phyloP scores from a whole-genome alignment of 2,797 vertebrate species.

The Poecilia gillii region DNA sequence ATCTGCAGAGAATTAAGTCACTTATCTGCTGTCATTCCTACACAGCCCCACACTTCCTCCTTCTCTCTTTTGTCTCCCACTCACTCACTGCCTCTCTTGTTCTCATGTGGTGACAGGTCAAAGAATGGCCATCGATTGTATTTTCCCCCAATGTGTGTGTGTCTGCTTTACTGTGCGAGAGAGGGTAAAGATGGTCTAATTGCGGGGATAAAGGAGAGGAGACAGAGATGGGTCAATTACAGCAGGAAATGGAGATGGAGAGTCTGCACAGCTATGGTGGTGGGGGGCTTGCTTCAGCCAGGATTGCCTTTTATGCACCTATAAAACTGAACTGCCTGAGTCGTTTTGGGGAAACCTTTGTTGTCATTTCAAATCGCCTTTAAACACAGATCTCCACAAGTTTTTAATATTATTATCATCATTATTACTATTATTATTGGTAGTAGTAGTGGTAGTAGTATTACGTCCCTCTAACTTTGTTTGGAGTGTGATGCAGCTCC shows the following conservation, averaged over 20 bases:
- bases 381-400: background rate
- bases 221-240: slow-evolving; percentile 66
- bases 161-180: slow-evolving; percentile 7
- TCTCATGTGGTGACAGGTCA: slow-evolving; percentile 53
- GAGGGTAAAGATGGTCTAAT: slow-evolving; percentile 56
- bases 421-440: background rate
- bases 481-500: background rate
- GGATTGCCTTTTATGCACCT: slow-evolving; percentile 53
- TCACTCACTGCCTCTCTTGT: slow-evolving; percentile 17
- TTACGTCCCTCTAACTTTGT: background rate
- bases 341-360: slow-evolving; percentile 10
- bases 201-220: slow-evolving; percentile 50
- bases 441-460: background rate
- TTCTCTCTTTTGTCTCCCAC: background rate
- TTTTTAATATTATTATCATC: background rate
- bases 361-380: background rate
- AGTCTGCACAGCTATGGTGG: background rate
- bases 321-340: slow-evolving; percentile 68
- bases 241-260: slow-evolving; percentile 58
- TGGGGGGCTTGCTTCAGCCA: slow-evolving; percentile 62
- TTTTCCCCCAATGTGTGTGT: slow-evolving; percentile 9
- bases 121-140: slow-evolving; percentile 49
- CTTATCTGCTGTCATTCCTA: slow-evolving; percentile 16
- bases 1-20: slow-evolving; percentile 9
- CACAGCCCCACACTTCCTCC: background rate